phyloP scores from a whole-genome alignment of 2,888 invertebrate species.

The Lochmaea crataegi region DNA sequence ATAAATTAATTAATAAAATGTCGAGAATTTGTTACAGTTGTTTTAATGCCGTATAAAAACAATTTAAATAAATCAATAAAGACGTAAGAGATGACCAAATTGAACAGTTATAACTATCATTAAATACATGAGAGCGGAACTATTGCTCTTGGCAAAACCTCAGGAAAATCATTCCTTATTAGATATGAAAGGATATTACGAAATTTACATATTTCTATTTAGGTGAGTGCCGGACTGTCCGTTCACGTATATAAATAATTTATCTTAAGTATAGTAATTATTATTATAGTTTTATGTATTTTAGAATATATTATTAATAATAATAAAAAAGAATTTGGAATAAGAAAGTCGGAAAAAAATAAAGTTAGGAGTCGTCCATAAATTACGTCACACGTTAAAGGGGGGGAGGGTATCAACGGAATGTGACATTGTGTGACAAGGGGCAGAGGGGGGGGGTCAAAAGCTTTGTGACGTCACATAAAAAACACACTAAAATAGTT shows the following conservation, averaged over 20 bases:
- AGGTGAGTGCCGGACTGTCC: background rate
- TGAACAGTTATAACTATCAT: conserved; percentile 1
- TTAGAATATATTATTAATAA: too few relatives aligned
- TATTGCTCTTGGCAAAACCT: background rate
- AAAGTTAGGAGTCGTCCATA: too few relatives aligned
- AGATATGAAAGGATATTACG: background rate
- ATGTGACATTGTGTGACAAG: too few relatives aligned
- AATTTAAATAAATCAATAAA: background rate
- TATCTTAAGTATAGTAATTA: background rate
- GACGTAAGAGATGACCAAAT: background rate
- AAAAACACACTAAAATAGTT: too few relatives aligned
- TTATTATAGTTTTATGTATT: background rate
- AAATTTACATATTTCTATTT: background rate
- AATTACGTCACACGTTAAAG: too few relatives aligned
- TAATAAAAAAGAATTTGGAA: background rate
- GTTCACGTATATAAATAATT: background rate
- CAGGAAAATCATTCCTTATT: background rate
- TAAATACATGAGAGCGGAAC: conserved; percentile 1
- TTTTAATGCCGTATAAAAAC: background rate
- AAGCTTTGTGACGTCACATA: too few relatives aligned
- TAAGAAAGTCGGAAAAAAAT: background rate
- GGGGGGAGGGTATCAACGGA: too few relatives aligned
- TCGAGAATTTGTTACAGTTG: background rate
- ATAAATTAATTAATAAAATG: too few relatives aligned
- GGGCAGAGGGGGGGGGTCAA: too few relatives aligned